Evolutionary conservation across 2,888 invertebrate species (phyloP).

Genomic region (Strigamia maritima): DNA sequence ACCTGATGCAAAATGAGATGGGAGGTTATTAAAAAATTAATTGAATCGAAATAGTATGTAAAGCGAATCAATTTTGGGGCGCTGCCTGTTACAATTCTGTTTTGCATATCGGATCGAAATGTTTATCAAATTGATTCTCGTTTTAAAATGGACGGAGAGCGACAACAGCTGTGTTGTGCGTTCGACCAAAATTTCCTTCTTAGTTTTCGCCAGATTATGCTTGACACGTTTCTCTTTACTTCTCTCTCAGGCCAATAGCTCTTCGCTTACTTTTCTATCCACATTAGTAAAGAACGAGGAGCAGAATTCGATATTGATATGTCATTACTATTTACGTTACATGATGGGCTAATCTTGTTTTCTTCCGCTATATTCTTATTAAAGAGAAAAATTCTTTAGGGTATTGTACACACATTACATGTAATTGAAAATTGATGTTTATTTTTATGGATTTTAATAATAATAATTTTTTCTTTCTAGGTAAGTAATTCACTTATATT

Average conservation of each 20-base stretch:
- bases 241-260: neutral
- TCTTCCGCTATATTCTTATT: neutral
- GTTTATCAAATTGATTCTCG: conserved; percentile 15
- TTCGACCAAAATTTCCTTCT: conserved; percentile 2
- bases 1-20: conserved; percentile 10
- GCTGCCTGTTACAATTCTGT: conserved; percentile 5
- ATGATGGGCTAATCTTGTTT: neutral
- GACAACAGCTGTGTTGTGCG: conserved; percentile 15
- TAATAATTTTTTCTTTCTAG: neutral
- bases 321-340: neutral
- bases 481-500: neutral
- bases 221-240: conserved; percentile 7
- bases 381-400: neutral
- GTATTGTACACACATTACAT: neutral
- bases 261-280: neutral
- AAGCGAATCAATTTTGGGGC: conserved; percentile 10
- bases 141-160: conserved; percentile 10
- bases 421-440: neutral
- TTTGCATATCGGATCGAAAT: conserved; percentile 15
- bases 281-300: conserved; percentile 10
- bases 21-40: conserved; percentile 15
- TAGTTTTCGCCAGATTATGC: conserved; percentile 10
- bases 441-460: neutral
- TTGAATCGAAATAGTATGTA: conserved; percentile 15
- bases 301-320: neutral